phyloP scores from a whole-genome alignment of 2,888 invertebrate genomes.

The Ochropleura leucogaster region DNA sequence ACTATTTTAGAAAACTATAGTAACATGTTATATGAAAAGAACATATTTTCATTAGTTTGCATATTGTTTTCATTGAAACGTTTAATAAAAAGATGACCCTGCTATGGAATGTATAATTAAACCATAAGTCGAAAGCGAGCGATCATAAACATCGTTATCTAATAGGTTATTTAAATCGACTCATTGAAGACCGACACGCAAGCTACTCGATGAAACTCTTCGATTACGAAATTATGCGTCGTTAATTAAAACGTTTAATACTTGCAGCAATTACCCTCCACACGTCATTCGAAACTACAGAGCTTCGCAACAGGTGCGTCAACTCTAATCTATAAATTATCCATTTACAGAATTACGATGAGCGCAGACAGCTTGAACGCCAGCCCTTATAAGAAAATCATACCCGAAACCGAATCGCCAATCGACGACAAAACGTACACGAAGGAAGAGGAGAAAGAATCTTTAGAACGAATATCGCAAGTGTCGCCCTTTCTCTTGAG shows the following conservation, averaged over 20 bases:
- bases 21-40: not conserved
- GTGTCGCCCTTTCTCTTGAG: conserved; percentile 86
- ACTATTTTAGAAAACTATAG: not conserved
- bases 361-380: conserved; percentile 88
- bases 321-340: conserved; percentile 49
- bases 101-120: conserved; percentile 24
- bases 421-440: conserved; percentile 83
- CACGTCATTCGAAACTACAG: conserved; percentile 53
- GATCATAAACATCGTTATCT: conserved; percentile 43
- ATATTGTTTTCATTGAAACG: not conserved
- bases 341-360: conserved; percentile 84
- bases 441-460: conserved; percentile 82
- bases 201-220: conserved; percentile 19
- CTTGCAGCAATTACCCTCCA: conserved; percentile 43
- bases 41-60: not conserved
- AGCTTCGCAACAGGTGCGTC: conserved; percentile 51
- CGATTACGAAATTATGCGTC: conserved; percentile 48
- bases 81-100: conserved; percentile 5
- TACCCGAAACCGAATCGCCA: conserved; percentile 71
- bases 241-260: conserved; percentile 50
- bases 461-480: conserved; percentile 84
- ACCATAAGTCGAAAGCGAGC: conserved; percentile 26
- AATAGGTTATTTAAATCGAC: conserved; percentile 55
- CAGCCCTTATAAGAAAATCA: conserved; percentile 77
- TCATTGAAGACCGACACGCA: conserved; percentile 46